These are phyloP conservation scores for Chrysotoxum bicinctum DNA, from an alignment of 2,888 invertebrate genomes.

Conservation along the genomic window DNA sequence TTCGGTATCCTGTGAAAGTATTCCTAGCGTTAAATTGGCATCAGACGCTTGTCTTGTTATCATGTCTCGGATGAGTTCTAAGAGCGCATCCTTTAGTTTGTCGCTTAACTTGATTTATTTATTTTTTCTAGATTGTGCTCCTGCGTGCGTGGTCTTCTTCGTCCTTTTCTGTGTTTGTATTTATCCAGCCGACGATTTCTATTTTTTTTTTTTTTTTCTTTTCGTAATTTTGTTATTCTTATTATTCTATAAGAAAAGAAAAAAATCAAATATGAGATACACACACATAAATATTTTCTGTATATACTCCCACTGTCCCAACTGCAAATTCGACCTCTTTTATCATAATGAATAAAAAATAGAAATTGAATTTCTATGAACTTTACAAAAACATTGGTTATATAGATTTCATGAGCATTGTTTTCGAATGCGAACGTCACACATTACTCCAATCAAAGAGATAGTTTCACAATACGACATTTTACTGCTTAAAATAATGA, in stretches of 20 bases:
- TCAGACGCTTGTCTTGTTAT: slow-evolving; percentile 71
- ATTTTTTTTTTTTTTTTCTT: slow-evolving; percentile 47
- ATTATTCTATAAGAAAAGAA: neutral
- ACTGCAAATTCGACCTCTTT: no score
- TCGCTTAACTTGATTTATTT: slow-evolving; percentile 59
- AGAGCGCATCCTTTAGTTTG: slow-evolving; percentile 58
- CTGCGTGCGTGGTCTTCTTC: slow-evolving; percentile 8
- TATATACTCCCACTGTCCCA: no score
- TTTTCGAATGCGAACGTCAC: no score
- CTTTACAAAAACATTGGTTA: no score
- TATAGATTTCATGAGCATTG: no score
- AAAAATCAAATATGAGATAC: neutral
- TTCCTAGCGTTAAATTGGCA: slow-evolving; percentile 69
- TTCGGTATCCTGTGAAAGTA: slow-evolving; percentile 60
- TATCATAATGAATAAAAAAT: no score
- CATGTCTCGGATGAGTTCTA: slow-evolving; percentile 65
- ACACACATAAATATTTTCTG: neutral
- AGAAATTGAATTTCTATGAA: no score
- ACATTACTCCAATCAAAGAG: no score
- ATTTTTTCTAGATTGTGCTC: slow-evolving; percentile 23
- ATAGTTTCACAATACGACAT: no score
- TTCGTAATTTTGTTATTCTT: slow-evolving; percentile 56
- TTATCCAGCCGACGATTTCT: slow-evolving; percentile 36
- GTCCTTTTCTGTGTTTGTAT: neutral
- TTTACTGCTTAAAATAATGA: no score